These are phyloP conservation scores for Ametastegia equiseti DNA, from an alignment of 2,888 invertebrate genomes.

Conservation along the genomic window DNA sequence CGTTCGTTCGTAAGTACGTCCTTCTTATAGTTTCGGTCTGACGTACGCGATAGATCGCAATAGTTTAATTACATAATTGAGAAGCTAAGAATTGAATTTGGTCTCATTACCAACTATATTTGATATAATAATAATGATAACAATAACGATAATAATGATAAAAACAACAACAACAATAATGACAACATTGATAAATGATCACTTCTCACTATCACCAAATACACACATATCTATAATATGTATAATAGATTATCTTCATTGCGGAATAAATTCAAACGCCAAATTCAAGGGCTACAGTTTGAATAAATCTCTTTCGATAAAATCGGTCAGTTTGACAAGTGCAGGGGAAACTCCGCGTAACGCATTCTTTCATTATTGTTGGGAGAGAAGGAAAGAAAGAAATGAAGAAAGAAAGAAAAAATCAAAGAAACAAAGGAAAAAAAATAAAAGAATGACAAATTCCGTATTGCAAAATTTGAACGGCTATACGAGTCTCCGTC, in stretches of 20 bases:
- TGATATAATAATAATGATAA: background rate
- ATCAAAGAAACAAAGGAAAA: background rate
- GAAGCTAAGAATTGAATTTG: slow-evolving; percentile 29
- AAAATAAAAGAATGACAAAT: background rate
- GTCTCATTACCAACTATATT: slow-evolving; percentile 22
- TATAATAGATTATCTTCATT: no score
- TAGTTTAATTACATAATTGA: slow-evolving; percentile 49
- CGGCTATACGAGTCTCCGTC: background rate
- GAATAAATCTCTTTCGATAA: background rate
- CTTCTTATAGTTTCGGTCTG: slow-evolving; percentile 15
- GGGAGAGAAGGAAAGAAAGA: no score
- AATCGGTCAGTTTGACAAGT: no score
- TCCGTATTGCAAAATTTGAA: background rate
- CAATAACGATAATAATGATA: background rate
- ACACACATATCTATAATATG: no score
- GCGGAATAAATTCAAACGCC: no score
- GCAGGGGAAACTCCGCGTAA: no score
- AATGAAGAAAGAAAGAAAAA: no score
- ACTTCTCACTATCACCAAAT: no score
- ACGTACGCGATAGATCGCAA: slow-evolving; percentile 47
- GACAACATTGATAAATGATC: background rate
- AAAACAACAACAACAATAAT: background rate
- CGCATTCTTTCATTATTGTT: no score
- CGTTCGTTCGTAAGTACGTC: slow-evolving; percentile 13
- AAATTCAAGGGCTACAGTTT: no score